Conservation (phyloP, 2,888 invertebrate species). For the Rhagophthalmus giganteus region DNA sequence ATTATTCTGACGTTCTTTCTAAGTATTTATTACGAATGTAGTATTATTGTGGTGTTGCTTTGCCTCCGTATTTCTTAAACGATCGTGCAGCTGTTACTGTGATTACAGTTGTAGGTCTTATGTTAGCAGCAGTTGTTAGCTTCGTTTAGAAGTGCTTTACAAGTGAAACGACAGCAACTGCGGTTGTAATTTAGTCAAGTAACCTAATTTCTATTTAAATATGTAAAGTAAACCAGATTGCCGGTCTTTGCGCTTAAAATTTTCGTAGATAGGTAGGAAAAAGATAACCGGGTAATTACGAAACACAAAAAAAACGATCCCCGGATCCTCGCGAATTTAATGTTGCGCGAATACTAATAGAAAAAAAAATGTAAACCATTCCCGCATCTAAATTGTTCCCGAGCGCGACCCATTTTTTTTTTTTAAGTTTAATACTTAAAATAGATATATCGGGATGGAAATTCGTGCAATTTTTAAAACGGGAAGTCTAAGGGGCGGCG, state of each 20-base stretch:
- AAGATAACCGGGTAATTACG: too few species aligned
- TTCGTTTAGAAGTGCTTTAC: background rate
- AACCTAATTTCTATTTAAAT: background rate
- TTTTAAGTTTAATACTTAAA: background rate
- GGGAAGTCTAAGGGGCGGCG: constrained; percentile 19
- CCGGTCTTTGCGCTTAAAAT: too few species aligned
- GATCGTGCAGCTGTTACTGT: background rate
- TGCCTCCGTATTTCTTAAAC: background rate
- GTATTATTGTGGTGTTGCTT: background rate
- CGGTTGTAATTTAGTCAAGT: background rate
- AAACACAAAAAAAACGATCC: too few species aligned
- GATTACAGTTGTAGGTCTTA: background rate
- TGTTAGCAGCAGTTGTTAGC: background rate
- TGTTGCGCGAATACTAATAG: too few species aligned
- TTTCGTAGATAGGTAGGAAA: too few species aligned
- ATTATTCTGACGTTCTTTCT: too few species aligned
- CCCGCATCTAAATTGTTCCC: background rate
- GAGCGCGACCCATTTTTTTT: background rate
- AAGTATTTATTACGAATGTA: background rate
- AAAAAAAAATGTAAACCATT: too few species aligned
- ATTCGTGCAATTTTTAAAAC: constrained; percentile 28
- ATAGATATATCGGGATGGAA: constrained; percentile 23
- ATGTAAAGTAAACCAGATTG: too few species aligned
- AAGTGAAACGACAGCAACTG: background rate
- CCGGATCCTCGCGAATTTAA: too few species aligned